Percentiles rank a stretch among this genome's conserved stretches.
phyloP scores from a whole-genome alignment of 1,140 invertebrate species.

The Orius laevigatus region DNA sequence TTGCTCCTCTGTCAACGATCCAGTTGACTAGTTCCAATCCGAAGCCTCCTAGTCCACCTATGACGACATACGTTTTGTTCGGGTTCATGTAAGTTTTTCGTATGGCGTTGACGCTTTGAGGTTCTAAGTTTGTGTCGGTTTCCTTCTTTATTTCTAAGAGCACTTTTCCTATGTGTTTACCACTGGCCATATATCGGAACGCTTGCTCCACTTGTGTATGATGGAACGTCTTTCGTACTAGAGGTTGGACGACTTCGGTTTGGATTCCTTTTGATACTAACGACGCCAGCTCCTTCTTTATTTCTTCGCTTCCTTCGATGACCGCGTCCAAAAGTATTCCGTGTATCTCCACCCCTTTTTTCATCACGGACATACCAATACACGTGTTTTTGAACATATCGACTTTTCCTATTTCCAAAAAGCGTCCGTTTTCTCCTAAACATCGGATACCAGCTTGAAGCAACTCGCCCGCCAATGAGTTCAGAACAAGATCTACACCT shows the following conservation, averaged over 20 bases:
- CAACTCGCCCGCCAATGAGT: conserved; percentile 86
- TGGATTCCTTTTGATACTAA: conserved; percentile 68
- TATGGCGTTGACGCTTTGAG: conserved; percentile 51
- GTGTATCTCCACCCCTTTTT: conserved; percentile 93
- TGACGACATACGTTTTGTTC: conserved; percentile 72
- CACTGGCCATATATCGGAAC: conserved; percentile 89
- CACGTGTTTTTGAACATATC: conserved; percentile 82
- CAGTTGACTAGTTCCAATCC: conserved; percentile 84
- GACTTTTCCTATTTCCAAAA: conserved; percentile 94
- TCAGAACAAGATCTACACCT: conserved; percentile 85
- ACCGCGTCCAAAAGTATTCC: conserved; percentile 87
- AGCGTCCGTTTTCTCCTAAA: conserved; percentile 74
- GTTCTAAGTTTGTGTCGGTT: conserved; percentile 34
- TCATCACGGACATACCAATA: conserved; percentile 75
- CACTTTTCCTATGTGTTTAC: conserved; percentile 95
- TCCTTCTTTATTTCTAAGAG: conserved; percentile 72
- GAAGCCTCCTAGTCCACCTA: conserved; percentile 87
- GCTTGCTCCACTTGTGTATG: conserved; percentile 81
- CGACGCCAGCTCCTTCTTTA: conserved; percentile 51
- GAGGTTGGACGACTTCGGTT: conserved; percentile 65
- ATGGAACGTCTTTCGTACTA: conserved; percentile 64
- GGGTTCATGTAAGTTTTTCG: conserved; percentile 76
- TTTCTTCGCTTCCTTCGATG: conserved; percentile 50
- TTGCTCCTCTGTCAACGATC: conserved; percentile 72
- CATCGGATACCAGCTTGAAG: conserved; percentile 78